Evolutionary conservation across 2,888 invertebrate species (phyloP).

Genomic region (Calliphora vomitoria): DNA sequence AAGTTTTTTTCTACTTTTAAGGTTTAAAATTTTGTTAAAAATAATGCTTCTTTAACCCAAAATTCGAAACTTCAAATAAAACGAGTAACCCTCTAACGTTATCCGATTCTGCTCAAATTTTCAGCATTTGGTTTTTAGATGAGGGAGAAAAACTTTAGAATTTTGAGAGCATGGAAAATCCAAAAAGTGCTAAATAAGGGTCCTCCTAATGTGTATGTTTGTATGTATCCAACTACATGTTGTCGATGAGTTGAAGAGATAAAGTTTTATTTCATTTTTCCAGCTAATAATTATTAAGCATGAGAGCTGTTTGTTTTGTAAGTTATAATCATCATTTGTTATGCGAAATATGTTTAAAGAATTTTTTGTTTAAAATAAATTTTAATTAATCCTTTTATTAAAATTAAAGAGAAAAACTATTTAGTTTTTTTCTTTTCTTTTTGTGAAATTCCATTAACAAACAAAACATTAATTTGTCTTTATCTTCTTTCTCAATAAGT

Average conservation of each 20-base stretch:
- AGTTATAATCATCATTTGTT: conserved; percentile 73
- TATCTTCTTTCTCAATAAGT: conserved; percentile 55
- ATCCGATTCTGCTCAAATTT: too few relatives aligned
- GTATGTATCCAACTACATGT: too few relatives aligned
- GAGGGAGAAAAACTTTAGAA: too few relatives aligned
- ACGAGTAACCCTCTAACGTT: too few relatives aligned
- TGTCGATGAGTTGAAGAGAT: conserved; percentile 44
- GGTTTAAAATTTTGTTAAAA: too few relatives aligned
- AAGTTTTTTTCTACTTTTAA: too few relatives aligned
- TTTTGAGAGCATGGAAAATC: too few relatives aligned
- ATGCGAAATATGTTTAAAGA: conserved; percentile 76
- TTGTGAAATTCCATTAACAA: not conserved
- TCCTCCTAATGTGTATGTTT: too few relatives aligned
- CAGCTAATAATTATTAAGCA: conserved; percentile 43
- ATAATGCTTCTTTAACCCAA: too few relatives aligned
- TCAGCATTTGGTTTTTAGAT: too few relatives aligned
- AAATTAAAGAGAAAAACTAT: conserved; percentile 20
- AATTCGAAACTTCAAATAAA: too few relatives aligned
- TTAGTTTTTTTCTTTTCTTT: conserved; percentile 4
- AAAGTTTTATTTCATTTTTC: conserved; percentile 52
- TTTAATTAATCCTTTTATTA: conserved; percentile 79
- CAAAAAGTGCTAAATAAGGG: too few relatives aligned
- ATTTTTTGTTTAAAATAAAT: conserved; percentile 75
- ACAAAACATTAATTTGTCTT: not conserved
- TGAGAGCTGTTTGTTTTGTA: conserved; percentile 22